Percentiles rank a stretch among this genome's conserved stretches.
Conservation (phyloP, 2,797 vertebrate genomes). For the Chelidonichthys spinosus region DNA sequence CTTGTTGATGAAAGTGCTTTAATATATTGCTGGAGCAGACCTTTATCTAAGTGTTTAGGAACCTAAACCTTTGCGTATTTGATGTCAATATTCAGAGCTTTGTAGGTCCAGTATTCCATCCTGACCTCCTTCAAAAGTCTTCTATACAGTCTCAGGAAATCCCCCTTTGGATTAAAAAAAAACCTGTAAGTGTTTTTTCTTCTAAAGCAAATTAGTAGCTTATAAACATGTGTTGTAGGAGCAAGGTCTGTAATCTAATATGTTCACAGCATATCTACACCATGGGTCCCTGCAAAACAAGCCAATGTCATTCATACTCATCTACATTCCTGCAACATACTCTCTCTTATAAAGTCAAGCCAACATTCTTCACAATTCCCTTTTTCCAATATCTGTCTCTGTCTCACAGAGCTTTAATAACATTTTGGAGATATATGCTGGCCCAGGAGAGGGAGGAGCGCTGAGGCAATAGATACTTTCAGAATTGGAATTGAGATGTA, state of each 20-base stretch:
- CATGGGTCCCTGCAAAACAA: background rate
- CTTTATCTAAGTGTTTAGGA: background rate
- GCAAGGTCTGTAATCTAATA: background rate
- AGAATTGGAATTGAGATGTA: constrained; percentile 67
- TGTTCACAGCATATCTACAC: constrained; percentile 7
- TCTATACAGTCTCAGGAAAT: background rate
- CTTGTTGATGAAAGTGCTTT: too few relatives aligned
- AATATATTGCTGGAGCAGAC: background rate
- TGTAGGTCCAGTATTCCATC: background rate
- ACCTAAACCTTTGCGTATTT: too few relatives aligned
- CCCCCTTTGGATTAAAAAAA: background rate
- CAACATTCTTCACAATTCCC: constrained; percentile 55
- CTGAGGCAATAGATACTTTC: constrained; percentile 55
- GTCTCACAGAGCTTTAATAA: constrained; percentile 64
- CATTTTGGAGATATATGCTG: constrained; percentile 56
- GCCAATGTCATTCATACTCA: constrained; percentile 42
- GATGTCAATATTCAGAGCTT: too few relatives aligned
- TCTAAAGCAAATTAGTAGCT: background rate
- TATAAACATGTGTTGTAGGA: background rate
- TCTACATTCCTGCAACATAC: constrained; percentile 49
- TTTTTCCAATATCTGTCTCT: constrained; percentile 62
- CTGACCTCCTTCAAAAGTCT: background rate
- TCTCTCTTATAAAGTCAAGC: constrained; percentile 40
- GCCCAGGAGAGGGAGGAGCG: constrained; percentile 51
- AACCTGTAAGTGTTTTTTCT: background rate